phyloP scores from a whole-genome alignment of 2,888 invertebrate species.

The Frankliniella intonsa region DNA sequence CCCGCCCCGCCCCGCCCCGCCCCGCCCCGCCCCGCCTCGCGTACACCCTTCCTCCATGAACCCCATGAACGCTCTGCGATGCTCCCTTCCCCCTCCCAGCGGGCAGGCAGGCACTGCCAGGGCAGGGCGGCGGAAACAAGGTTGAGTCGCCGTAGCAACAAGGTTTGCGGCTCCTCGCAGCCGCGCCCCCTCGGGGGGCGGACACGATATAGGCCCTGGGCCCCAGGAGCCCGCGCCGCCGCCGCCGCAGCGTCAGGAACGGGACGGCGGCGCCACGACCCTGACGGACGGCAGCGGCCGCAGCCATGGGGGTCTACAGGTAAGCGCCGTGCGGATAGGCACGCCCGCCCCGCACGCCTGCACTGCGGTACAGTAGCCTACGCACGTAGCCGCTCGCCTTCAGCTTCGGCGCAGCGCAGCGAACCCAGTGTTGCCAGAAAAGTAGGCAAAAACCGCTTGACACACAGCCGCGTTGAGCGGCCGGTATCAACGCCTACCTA shows the following conservation, averaged over 20 bases:
- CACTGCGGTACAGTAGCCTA: neutral
- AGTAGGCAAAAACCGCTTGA: no score
- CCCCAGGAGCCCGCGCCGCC: neutral
- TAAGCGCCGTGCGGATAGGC: neutral
- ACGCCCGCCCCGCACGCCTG: neutral
- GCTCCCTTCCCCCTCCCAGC: neutral
- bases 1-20: no score
- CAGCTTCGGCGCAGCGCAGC: no score
- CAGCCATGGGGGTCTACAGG: conserved; percentile 3
- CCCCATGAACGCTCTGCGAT: neutral
- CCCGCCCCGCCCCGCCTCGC: no score
- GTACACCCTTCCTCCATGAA: no score
- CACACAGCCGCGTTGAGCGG: no score
- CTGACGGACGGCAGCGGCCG: neutral
- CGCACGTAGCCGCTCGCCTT: neutral
- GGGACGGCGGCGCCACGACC: neutral
- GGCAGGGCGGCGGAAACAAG: neutral
- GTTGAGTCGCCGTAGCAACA: neutral
- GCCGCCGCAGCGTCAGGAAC: neutral
- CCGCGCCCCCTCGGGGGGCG: neutral
- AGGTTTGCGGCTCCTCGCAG: neutral
- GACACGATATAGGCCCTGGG: neutral
- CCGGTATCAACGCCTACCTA: no score
- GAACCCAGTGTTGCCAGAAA: no score
- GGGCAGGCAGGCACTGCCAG: neutral